These are phyloP conservation scores for Brevimyrus niger DNA, from an alignment of 2,113 vertebrate genomes.

Conservation along the genomic window DNA sequence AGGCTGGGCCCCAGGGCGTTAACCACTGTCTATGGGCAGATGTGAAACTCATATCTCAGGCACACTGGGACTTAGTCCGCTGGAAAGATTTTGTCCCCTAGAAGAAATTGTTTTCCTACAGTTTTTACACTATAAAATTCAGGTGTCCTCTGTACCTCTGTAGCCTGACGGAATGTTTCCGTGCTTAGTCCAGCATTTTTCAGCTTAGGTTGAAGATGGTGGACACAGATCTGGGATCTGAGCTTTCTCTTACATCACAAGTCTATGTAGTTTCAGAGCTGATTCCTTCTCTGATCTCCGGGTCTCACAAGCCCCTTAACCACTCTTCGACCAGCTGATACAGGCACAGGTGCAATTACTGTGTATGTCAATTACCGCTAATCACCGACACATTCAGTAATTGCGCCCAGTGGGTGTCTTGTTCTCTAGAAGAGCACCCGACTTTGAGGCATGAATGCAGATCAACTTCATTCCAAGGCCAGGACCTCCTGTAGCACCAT, in stretches of 20 bases:
- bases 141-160: neutral
- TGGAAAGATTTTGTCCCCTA: neutral
- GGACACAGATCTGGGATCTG: neutral
- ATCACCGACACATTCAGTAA: neutral
- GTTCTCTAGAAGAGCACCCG: neutral
- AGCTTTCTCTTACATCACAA: neutral
- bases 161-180: neutral
- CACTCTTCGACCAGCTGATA: neutral
- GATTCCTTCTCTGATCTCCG: neutral
- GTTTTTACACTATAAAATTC: neutral
- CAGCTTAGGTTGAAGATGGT: neutral
- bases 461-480: neutral
- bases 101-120: neutral
- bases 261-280: neutral
- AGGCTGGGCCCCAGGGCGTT: neutral
- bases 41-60: neutral
- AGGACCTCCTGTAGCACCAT: neutral
- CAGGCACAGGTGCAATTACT: neutral
- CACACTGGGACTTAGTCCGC: neutral
- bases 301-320: neutral
- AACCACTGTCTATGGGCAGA: neutral
- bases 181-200: neutral
- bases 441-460: neutral
- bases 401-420: neutral
- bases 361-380: neutral